Conservation (phyloP, 2,113 vertebrate genomes). For the Stercorarius parasiticus region DNA sequence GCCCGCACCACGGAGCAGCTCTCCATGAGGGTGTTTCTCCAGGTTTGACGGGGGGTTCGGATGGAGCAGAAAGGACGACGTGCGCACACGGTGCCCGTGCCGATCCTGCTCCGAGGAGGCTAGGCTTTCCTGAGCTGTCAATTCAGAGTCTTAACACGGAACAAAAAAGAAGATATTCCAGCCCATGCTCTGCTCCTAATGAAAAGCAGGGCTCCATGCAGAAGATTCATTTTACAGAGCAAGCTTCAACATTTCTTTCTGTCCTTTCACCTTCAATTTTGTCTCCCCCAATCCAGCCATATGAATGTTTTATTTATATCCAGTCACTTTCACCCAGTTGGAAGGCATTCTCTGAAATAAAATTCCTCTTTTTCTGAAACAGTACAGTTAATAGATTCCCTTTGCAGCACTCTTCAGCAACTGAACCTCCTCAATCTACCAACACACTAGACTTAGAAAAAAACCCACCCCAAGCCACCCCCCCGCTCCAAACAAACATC, state of each 20-base stretch:
- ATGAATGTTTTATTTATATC: background rate
- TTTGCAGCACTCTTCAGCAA: background rate
- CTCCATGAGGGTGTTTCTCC: background rate
- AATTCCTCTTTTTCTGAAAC: background rate
- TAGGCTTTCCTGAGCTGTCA: background rate
- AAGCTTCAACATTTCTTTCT: background rate
- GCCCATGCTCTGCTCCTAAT: background rate
- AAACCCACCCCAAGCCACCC: too few species aligned
- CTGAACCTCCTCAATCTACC: background rate
- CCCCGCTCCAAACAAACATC: background rate
- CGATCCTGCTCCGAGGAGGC: accelerated
- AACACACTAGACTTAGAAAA: background rate
- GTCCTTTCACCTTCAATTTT: background rate
- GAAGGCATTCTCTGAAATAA: background rate
- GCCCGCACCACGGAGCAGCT: background rate
- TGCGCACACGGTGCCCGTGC: accelerated
- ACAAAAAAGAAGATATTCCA: background rate
- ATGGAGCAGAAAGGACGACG: accelerated
- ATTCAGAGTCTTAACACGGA: background rate
- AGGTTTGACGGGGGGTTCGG: background rate
- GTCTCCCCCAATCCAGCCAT: background rate
- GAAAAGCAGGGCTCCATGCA: background rate
- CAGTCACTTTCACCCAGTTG: background rate
- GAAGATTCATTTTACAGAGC: background rate
- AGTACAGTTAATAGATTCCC: background rate